A percentile compares a stretch with the other conserved stretches of the same genome.
phyloP scores from a whole-genome alignment of 2,797 vertebrate species.

The Sorex maritimensis region DNA sequence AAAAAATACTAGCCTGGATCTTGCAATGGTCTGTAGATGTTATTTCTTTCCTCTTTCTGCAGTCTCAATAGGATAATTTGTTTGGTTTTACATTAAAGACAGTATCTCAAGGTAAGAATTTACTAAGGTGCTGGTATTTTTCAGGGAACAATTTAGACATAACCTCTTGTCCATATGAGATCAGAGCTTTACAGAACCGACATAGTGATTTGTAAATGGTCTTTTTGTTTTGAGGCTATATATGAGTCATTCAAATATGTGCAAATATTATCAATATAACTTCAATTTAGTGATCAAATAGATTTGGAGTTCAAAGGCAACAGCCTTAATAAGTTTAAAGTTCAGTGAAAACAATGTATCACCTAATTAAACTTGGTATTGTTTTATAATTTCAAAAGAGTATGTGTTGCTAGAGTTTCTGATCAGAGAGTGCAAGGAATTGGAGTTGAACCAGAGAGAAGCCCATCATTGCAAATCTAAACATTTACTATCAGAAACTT shows the following conservation, averaged over 20 bases:
- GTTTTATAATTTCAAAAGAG: neutral
- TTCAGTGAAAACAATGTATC: neutral
- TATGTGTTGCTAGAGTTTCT: neutral
- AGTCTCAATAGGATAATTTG: constrained; percentile 2
- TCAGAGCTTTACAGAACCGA: neutral
- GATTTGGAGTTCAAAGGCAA: constrained; percentile 34
- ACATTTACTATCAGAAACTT: constrained; percentile 46
- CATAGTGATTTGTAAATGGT: neutral
- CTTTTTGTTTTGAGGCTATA: constrained; percentile 28
- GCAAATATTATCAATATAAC: neutral
- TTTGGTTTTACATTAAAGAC: constrained; percentile 41
- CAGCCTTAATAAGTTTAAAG: neutral
- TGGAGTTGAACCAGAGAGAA: neutral
- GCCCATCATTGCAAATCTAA: neutral
- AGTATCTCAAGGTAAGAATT: constrained; percentile 37
- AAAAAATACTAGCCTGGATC: neutral
- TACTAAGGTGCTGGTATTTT: neutral
- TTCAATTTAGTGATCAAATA: constrained; percentile 30
- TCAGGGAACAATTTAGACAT: neutral
- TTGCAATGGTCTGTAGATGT: neutral
- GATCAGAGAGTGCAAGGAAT: neutral
- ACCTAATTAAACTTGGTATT: neutral
- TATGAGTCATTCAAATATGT: neutral
- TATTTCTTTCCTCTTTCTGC: constrained; percentile 6
- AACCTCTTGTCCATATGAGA: constrained; percentile 37